Evolutionary conservation across 2,888 invertebrate species (phyloP), one percentile per base, ranked within the genome.

Genomic region (Leptura quadrifasciata): DNA sequence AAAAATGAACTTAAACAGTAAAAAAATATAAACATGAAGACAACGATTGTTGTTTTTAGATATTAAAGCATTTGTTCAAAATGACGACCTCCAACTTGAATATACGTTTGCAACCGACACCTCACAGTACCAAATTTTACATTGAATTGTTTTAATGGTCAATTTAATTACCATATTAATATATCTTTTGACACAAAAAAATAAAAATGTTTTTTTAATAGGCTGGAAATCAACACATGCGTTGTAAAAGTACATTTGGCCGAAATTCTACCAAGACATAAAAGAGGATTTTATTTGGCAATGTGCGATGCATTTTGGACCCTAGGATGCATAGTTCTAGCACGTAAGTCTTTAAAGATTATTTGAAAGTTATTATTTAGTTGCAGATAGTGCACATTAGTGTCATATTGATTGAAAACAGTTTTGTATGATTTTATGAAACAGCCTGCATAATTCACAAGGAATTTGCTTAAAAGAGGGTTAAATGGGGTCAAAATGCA

Each of bases 261-360:
- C 27, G 91, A 91, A 84, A 87, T 88, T 63, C 75, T 90, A 47
- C 89, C 90, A 2, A 83, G 84, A 47, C 84, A 84, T 31, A 87
- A 79, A 74, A 86, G 90, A 77, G 90, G 89, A 52, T 83, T 82
- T 57, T 89, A 84, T 74, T 77, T 90, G 57, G 83, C 87, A 15
- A 67, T 89, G 21, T 84, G 89, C 8, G 89, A 90, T 80, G 60
- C 89, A 47, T 85, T 88, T 69, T 90, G 89, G 89, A 81, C 85
- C 6, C 31, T 88, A 4, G 90, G 89, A 27, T 89, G 87, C 72
- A 61, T 88, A 9, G 58, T 82, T 5, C 82, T 85, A 3, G 80
- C 87, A 71, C 80, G 89, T 88, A 77, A 75, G 60, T 70, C 15
- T n/a, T 8, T 31, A 6, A 31, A 31, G 0, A 31, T 69, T 1